A percentile compares a stretch with the other conserved stretches of the same genome.
Conservation (phyloP, 1,140 invertebrate genomes). For the Schlechtendalia chinensis region DNA sequence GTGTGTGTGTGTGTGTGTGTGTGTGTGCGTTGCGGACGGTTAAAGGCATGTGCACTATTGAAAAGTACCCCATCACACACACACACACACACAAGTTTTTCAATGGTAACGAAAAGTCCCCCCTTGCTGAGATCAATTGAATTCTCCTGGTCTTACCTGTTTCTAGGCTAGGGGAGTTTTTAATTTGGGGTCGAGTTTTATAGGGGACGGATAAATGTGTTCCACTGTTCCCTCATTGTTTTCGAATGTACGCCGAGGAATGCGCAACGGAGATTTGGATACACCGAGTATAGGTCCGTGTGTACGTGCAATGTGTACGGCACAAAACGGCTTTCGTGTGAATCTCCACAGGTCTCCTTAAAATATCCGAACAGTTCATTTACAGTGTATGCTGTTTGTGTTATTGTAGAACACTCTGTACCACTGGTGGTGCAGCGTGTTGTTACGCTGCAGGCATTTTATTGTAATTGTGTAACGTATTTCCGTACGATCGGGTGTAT, state of each 20-base stretch:
- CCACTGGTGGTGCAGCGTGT: not conserved
- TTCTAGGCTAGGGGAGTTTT: not conserved
- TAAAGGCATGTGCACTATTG: constrained; percentile 28
- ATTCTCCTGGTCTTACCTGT: constrained; percentile 42
- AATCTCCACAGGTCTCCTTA: not conserved
- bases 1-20: not conserved
- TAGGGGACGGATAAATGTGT: not conserved
- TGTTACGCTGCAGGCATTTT: not conserved
- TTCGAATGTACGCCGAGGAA: not conserved
- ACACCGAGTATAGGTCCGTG: not conserved
- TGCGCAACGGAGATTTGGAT: not conserved
- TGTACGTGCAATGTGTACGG: not conserved
- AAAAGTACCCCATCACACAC: not conserved
- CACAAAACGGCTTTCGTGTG: not conserved
- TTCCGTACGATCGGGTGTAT: not conserved
- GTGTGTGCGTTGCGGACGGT: not conserved
- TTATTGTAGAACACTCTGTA: not conserved
- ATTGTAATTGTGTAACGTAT: not conserved
- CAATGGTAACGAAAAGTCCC: not conserved
- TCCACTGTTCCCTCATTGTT: not conserved
- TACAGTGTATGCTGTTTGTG: too few relatives aligned
- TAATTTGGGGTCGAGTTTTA: not conserved
- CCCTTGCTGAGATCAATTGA: not conserved
- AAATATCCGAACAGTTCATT: not conserved
- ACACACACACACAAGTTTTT: constrained; percentile 26